These are phyloP conservation scores for Sebastes fasciatus DNA, from an alignment of 2,113 vertebrate genomes.

Conservation along the genomic window DNA sequence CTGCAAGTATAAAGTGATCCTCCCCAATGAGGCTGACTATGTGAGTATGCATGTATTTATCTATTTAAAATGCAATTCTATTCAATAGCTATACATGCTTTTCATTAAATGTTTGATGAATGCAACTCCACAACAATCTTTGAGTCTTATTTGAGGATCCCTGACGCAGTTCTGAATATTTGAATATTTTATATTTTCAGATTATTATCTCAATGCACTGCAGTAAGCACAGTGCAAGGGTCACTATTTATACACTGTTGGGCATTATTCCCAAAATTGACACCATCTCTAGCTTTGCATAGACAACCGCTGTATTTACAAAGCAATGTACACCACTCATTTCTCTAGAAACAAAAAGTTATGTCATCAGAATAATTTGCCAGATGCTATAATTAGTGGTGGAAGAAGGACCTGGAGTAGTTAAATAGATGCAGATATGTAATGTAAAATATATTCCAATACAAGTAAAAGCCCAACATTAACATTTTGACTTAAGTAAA, in stretches of 20 bases:
- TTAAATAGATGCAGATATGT: background rate
- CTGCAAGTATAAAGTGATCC: rapidly evolving
- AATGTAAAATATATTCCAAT: background rate
- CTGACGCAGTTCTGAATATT: background rate
- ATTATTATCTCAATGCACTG: too few relatives aligned
- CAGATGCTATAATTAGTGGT: too few relatives aligned
- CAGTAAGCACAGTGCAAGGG: too few relatives aligned
- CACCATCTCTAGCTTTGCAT: too few relatives aligned
- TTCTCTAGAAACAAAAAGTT: too few relatives aligned
- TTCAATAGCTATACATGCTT: background rate
- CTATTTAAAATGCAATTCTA: background rate
- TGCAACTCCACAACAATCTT: background rate
- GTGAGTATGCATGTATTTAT: background rate
- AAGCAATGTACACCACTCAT: too few relatives aligned
- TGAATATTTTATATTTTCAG: background rate
- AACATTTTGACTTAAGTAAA: too few relatives aligned
- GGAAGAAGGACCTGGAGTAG: background rate
- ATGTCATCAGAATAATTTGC: too few relatives aligned
- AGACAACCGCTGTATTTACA: too few relatives aligned
- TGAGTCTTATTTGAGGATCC: background rate
- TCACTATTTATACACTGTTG: background rate
- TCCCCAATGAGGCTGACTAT: too few relatives aligned
- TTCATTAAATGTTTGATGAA: background rate
- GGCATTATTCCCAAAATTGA: too few relatives aligned
- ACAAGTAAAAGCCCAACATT: too few relatives aligned